Base-by-base conservation (phyloP, 2,888 invertebrate species). In the Gisinianus flammeolus region DNA sequence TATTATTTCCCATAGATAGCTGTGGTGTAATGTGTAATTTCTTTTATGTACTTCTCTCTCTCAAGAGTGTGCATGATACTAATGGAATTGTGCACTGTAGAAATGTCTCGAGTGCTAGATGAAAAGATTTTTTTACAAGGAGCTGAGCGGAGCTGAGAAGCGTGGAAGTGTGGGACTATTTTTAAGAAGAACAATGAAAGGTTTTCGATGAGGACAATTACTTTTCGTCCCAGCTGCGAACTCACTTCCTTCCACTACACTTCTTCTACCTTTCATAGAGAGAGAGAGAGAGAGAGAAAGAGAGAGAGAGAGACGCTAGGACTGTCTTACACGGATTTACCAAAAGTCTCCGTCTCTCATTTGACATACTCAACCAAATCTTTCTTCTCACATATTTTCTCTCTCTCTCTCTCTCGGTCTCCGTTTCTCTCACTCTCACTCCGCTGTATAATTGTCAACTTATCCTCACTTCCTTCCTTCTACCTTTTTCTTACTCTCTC, bases 121-220 rank as follows among this genome's bases (percentile, higher is more conserved):
- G 44, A 44, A 44, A 44, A 1, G 19, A 44, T 44, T 16, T 44
- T 12, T 35, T 5, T 35, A 35, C 35, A 19, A 44, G 44, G 6
- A 19, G 19, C 2, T 44, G 44, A 44, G 19, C 2, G 12, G 44
- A 44, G 52, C 10, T n/a, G 26, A 64, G 64, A 44, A 44, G 74
- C 74, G 28, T 64, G 64, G 28, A 64, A 64, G 74, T 75, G 69
- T 76, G 64, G 52, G 44, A 58, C 77, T 77, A 77, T 77, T 77
- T 77, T 77, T 77, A 77, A 77, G 72, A 71, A 67, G 67, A 68
- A 71, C 77, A 77, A 77, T 77, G 62, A 76, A 76, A 77, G 69
- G 62, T 70, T 69, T 69, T 35, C 24, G 77, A 71, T 77, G 73
- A 77, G 72, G 67, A 77, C 77, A 77, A 77, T 77, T 77, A 77